Percentiles rank a stretch among this genome's conserved stretches.
These are phyloP conservation scores for Camponotus pennsylvanicus DNA, from an alignment of 1,140 invertebrate species.

Conservation along the genomic window DNA sequence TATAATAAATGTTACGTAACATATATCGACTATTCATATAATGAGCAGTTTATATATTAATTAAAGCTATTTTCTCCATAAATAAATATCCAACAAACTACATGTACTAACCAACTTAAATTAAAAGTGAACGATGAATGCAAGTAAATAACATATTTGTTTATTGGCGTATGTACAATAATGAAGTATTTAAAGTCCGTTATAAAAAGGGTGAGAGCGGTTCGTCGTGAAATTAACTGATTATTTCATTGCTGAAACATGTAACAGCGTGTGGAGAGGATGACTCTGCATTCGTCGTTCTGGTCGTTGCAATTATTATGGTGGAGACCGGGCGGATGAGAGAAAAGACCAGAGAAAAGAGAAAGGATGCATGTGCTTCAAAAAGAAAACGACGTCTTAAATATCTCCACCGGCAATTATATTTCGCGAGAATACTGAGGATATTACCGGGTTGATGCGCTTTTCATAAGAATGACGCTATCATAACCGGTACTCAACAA, in stretches of 20 bases:
- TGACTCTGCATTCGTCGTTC: constrained; percentile 56
- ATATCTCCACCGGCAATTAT: constrained; percentile 47
- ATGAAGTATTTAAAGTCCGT: constrained; percentile 48
- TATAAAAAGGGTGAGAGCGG: constrained; percentile 30
- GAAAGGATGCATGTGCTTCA: constrained; percentile 3
- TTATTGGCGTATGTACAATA: constrained; percentile 33
- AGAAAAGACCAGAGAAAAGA: not conserved
- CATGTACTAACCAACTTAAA: not conserved
- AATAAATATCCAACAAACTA: not conserved
- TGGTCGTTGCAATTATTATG: constrained; percentile 56
- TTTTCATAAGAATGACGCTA: constrained; percentile 29
- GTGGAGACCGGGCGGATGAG: constrained; percentile 16
- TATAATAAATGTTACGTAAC: constrained; percentile 14
- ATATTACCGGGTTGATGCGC: constrained; percentile 32
- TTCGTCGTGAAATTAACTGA: constrained; percentile 51
- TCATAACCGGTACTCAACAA: constrained; percentile 23
- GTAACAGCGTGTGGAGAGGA: constrained; percentile 11
- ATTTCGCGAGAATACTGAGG: constrained; percentile 38
- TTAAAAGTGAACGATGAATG: not conserved
- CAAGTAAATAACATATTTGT: constrained; percentile 35
- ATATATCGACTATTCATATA: constrained; percentile 11
- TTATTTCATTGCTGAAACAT: constrained; percentile 49
- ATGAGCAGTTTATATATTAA: not conserved
- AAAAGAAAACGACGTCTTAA: constrained; percentile 54
- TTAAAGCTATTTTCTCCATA: not conserved